These are phyloP conservation scores for Psilanteris sp. DNA, from an alignment of 1,140 invertebrate species.

Conservation along the genomic window DNA sequence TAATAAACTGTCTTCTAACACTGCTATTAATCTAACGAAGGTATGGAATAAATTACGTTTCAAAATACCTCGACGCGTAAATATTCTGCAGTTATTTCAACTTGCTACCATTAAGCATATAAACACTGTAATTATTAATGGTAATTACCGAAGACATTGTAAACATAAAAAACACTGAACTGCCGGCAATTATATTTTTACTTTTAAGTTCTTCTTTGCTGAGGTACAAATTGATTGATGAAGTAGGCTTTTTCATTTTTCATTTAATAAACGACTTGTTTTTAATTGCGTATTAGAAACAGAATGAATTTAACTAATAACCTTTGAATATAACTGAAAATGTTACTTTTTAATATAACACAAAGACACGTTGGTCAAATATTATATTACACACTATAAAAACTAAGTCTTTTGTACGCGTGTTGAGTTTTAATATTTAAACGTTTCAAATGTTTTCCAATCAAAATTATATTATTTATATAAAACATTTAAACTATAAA, in stretches of 20 bases:
- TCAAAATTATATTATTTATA: too few species aligned
- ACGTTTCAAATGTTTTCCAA: too few species aligned
- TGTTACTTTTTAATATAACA: too few species aligned
- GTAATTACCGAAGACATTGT: constrained; percentile 14
- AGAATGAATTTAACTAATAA: too few species aligned
- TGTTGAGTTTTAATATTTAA: too few species aligned
- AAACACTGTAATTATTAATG: constrained; percentile 30
- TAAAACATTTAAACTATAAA: too few species aligned
- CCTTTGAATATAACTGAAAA: too few species aligned
- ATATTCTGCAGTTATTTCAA: constrained; percentile 14
- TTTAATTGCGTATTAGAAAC: too few species aligned
- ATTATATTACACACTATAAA: too few species aligned
- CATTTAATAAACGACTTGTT: too few species aligned
- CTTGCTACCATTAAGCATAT: constrained; percentile 19
- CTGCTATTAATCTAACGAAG: constrained; percentile 15
- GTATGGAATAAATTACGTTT: constrained; percentile 31
- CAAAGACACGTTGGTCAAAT: too few species aligned
- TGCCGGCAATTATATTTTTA: constrained; percentile 27
- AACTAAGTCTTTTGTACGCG: too few species aligned
- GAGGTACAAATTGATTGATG: constrained; percentile 37
- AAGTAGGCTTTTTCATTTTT: background rate
- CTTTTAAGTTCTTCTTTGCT: constrained; percentile 12
- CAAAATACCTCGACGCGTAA: constrained; percentile 23
- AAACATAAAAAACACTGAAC: constrained; percentile 28
- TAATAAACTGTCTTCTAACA: constrained; percentile 12